Conservation (phyloP, 2,888 invertebrate genomes). For the Linyphia triangularis region DNA sequence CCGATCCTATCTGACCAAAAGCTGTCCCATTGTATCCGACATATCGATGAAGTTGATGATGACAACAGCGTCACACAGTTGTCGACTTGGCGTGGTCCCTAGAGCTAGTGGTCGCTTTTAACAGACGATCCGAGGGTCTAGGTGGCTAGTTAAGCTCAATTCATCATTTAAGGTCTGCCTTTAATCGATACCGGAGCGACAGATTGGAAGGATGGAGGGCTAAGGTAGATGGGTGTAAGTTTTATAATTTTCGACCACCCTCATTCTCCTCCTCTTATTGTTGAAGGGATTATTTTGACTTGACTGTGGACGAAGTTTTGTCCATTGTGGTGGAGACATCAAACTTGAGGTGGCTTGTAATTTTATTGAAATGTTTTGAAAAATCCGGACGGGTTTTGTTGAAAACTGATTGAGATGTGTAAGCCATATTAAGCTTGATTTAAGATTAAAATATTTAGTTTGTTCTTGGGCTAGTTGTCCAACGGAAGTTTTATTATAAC, state of each 20-base stretch:
- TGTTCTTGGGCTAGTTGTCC: too few relatives aligned
- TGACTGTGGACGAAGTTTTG: neutral
- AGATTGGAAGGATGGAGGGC: conserved; percentile 48
- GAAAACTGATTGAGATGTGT: neutral
- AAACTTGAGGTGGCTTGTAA: neutral
- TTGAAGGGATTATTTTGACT: conserved; percentile 5
- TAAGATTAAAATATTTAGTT: too few relatives aligned
- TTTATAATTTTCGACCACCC: conserved; percentile 56
- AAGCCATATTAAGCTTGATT: too few relatives aligned
- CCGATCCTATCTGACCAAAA: conserved; percentile 23
- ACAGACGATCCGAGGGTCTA: conserved; percentile 70
- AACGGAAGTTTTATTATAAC: too few relatives aligned
- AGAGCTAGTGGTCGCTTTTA: conserved; percentile 46
- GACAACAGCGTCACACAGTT: conserved; percentile 19
- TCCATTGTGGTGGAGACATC: too few relatives aligned
- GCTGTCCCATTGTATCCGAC: conserved; percentile 35
- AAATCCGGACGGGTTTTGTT: neutral
- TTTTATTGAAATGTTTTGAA: conserved; percentile 39
- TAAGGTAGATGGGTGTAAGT: conserved; percentile 42
- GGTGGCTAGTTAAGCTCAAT: conserved; percentile 74
- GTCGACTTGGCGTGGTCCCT: conserved; percentile 37
- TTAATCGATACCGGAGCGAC: conserved; percentile 67
- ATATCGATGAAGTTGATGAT: conserved; percentile 50
- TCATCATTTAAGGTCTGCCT: conserved; percentile 73
- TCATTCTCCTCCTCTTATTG: conserved; percentile 7